Conservation (phyloP, 2,888 invertebrate genomes). For the Mamestra brassicae region DNA sequence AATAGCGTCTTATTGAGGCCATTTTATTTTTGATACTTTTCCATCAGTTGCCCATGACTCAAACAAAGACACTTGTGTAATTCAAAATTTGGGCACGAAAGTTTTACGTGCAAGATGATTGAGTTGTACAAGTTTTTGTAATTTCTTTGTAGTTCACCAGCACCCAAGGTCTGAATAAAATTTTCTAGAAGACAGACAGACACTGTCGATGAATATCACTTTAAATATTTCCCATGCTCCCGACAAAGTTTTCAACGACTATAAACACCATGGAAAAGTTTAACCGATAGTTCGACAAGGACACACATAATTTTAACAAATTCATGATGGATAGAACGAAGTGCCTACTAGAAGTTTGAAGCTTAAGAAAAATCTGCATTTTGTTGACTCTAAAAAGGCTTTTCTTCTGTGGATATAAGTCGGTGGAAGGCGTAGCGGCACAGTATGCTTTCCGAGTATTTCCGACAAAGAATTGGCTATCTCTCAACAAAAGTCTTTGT, state of each 20-base stretch:
- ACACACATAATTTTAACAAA: constrained; percentile 22
- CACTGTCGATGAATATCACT: neutral
- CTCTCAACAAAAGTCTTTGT: constrained; percentile 17
- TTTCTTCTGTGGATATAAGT: neutral
- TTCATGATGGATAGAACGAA: neutral
- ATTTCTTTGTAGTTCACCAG: too few species aligned
- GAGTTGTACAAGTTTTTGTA: neutral
- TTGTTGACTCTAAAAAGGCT: too few species aligned
- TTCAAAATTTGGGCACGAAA: neutral
- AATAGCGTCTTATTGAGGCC: neutral
- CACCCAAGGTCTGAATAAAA: neutral
- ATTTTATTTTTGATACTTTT: neutral
- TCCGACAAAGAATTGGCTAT: constrained; percentile 4
- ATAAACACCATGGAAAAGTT: constrained; percentile 27
- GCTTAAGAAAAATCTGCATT: neutral
- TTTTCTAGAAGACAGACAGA: neutral
- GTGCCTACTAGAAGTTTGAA: neutral
- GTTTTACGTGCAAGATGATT: neutral
- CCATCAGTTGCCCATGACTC: neutral
- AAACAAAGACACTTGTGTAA: constrained; percentile 1
- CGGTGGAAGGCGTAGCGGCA: neutral
- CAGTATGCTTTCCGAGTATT: neutral
- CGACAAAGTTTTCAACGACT: constrained; percentile 26
- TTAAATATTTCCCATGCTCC: neutral
- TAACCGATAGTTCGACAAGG: neutral